These are phyloP conservation scores for Amblyraja radiata DNA, from an alignment of 2,797 vertebrate genomes.

Conservation along the genomic window DNA sequence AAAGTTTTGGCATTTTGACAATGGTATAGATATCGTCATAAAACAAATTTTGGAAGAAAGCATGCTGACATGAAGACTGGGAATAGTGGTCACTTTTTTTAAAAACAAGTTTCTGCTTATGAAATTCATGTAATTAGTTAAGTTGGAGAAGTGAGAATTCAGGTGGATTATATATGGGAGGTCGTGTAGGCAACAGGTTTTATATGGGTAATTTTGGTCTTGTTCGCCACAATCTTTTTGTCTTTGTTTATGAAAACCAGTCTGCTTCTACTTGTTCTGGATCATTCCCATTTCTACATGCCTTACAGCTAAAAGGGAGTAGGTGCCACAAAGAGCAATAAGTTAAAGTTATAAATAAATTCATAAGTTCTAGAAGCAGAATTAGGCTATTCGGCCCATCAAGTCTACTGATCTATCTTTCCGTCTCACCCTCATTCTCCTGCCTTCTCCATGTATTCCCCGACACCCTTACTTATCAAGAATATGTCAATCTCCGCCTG, in stretches of 20 bases:
- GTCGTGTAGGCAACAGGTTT: neutral
- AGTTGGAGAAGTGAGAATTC: neutral
- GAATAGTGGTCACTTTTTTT: neutral
- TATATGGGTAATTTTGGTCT: no score
- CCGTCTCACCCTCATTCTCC: no score
- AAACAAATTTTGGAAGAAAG: neutral
- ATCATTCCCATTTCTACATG: neutral
- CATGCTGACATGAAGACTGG: neutral
- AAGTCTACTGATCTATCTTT: no score
- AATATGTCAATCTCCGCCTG: no score
- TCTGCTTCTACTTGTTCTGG: neutral
- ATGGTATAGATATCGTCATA: neutral
- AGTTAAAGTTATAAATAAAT: neutral
- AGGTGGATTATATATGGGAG: neutral
- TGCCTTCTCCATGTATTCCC: no score
- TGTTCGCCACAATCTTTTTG: neutral
- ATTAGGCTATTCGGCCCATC: no score
- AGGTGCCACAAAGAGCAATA: neutral
- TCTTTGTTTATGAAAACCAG: neutral
- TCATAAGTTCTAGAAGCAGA: no score
- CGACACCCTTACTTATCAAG: no score
- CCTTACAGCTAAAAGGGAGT: neutral
- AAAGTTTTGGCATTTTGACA: slow-evolving; percentile 12
- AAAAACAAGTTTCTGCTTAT: neutral
- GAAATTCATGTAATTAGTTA: no score